phyloP scores from a whole-genome alignment of 1,140 invertebrate genomes.

The Mizuhopecten yessoensis region DNA sequence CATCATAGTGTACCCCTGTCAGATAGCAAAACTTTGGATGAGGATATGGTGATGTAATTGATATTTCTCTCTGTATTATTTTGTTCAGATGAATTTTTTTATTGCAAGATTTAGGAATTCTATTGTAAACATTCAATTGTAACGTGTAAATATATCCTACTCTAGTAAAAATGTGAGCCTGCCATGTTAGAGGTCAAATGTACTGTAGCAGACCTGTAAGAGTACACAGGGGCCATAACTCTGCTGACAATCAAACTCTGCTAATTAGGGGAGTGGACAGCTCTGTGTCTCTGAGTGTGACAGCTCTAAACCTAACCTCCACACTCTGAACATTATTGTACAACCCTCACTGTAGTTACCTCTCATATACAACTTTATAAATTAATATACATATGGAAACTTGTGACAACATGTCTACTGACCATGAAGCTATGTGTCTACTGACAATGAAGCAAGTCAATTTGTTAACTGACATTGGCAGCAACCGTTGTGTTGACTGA shows the following conservation, averaged over 20 bases:
- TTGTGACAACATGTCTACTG: neutral
- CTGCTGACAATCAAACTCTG: slow-evolving; percentile 22
- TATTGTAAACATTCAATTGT: neutral
- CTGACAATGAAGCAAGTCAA: neutral
- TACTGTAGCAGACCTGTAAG: neutral
- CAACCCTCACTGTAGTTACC: neutral
- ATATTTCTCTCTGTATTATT: neutral
- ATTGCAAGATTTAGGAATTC: neutral
- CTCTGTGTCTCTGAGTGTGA: neutral
- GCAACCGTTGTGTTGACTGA: neutral
- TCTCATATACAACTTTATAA: neutral
- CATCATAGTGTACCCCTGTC: neutral
- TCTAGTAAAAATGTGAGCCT: neutral
- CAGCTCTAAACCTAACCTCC: neutral
- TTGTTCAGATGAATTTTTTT: neutral
- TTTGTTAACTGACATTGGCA: too few relatives aligned
- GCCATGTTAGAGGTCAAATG: slow-evolving; percentile 9
- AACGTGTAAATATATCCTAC: neutral
- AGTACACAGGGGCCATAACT: slow-evolving; percentile 8
- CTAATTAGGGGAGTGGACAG: slow-evolving; percentile 37
- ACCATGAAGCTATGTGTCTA: neutral
- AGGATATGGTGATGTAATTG: neutral
- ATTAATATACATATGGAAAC: neutral
- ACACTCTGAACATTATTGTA: neutral
- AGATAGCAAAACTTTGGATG: neutral